Conservation (phyloP, 1,140 invertebrate genomes). For the Papilio xuthus region DNA sequence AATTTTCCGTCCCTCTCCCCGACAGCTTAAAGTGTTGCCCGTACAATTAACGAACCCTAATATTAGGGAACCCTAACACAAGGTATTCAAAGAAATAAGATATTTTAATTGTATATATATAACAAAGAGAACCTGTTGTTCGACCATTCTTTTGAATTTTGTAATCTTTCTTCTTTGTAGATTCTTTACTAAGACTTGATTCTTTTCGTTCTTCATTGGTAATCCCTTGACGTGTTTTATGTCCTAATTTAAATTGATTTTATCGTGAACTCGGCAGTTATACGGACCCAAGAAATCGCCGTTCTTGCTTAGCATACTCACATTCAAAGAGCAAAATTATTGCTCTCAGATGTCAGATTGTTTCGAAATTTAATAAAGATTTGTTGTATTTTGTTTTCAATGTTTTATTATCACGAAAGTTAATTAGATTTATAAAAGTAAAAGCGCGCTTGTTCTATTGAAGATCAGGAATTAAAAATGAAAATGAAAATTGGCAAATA, state of each 20-base stretch:
- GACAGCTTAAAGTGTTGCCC: background rate
- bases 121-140: slow-evolving; percentile 46
- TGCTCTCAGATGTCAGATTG: slow-evolving; percentile 51
- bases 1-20: too few species aligned
- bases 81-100: slow-evolving; percentile 1
- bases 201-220: slow-evolving; percentile 59
- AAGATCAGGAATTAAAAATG: background rate
- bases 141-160: slow-evolving; percentile 59
- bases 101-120: slow-evolving; percentile 24
- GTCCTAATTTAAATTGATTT: slow-evolving; percentile 73
- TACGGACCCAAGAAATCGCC: slow-evolving; percentile 49
- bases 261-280: slow-evolving; percentile 62
- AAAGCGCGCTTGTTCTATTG: background rate
- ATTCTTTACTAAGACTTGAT: slow-evolving; percentile 57
- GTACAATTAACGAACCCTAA: too few species aligned
- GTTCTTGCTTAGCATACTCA: slow-evolving; percentile 54
- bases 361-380: slow-evolving; percentile 38
- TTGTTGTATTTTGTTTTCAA: background rate
- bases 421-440: background rate
- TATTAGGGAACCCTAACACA: too few species aligned
- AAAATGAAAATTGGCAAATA: too few species aligned
- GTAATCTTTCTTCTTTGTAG: slow-evolving; percentile 65
- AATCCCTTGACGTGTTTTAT: slow-evolving; percentile 75
- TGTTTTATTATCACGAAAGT: background rate
- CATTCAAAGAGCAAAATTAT: slow-evolving; percentile 49